Base-by-base conservation (phyloP, 2,113 vertebrate species). In the Thunnus thynnus region DNA sequence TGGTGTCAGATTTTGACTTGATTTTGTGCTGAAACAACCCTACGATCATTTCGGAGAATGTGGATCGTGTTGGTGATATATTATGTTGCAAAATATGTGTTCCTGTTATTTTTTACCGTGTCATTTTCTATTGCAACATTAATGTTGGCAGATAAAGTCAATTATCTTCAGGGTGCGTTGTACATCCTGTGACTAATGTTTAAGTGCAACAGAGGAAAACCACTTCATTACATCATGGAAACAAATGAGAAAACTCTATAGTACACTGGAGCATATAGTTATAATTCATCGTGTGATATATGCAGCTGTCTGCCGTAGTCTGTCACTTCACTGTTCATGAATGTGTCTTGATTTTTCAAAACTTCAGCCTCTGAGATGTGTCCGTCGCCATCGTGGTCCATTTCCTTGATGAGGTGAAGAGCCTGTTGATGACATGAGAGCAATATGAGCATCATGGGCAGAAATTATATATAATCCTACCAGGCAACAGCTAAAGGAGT, bases 291-390 rank as follows among this genome's bases (percentile, higher is more conserved):
- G 5, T 95, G 95, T 16, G 86, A 71, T n/a, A 83, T 48, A 4
- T 94, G 93, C 60, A 96, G 89, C 73, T 96, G 97, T 72, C 97
- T 94, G 75, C 98, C 98, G 3, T 98, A 99, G 91, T 99, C 98
- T 0, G 98, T 99, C 56, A 98, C 98, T 95, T 99, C 98, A 0
- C 98, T 99, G 92, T 96, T 97, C 78, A 99, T 95, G 81, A 99
- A 99, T 60, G 95, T 94, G 61, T 99, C 97, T 86, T 96, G 95
- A 84, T 97, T 98, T 89, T 96, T 94, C 64, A 99, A 90, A 81
- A 99, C 96, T 93, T 99, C 98, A 5, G 78, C 88, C 80, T 96
- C 93, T 0, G 97, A 97, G 47, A 99, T 95, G 86, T 93, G 95
- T 17, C 91, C 92, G 58, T 99, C 97, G 18, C 85, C 95, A 80